Evolutionary conservation across 2,888 invertebrate species (phyloP).

Genomic region (Eupithecia vulgata): DNA sequence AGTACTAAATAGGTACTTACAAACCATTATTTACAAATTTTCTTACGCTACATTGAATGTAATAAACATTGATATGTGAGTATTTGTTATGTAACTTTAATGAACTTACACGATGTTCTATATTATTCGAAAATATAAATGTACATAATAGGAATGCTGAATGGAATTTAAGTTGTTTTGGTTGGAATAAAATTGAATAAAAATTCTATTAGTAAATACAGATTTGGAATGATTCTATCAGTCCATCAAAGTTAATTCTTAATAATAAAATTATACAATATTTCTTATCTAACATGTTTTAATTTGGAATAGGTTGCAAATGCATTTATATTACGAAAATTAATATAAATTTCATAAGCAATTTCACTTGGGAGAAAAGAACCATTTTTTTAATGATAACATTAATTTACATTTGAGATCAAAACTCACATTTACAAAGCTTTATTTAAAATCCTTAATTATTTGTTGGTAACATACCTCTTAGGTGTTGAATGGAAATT

Average conservation of each 20-base stretch:
- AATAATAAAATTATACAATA: slow-evolving; percentile 12
- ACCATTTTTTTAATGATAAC: slow-evolving; percentile 26
- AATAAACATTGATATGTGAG: slow-evolving; percentile 59
- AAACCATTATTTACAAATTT: slow-evolving; percentile 18
- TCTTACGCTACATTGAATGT: slow-evolving; percentile 20
- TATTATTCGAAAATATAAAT: slow-evolving; percentile 20
- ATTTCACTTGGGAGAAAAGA: background rate
- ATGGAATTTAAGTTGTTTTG: slow-evolving; percentile 40
- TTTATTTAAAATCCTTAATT: slow-evolving; percentile 43
- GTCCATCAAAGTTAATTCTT: slow-evolving; percentile 41
- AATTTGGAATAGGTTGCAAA: background rate
- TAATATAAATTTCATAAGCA: background rate
- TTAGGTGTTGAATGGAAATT: slow-evolving; percentile 36
- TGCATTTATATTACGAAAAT: background rate
- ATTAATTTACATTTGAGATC: slow-evolving; percentile 60
- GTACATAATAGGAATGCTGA: slow-evolving; percentile 37
- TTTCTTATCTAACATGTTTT: background rate
- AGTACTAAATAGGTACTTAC: slow-evolving; percentile 2
- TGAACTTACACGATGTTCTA: slow-evolving; percentile 18
- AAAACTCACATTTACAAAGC: slow-evolving; percentile 65
- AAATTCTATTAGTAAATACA: slow-evolving; percentile 25
- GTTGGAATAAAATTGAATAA: slow-evolving; percentile 29
- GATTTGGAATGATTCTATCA: slow-evolving; percentile 60
- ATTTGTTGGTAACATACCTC: slow-evolving; percentile 44
- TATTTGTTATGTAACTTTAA: slow-evolving; percentile 50